Evolutionary conservation across 2,113 vertebrate genomes (phyloP), one percentile per base, ranked within the genome.

Genomic region (Eudorcas thomsonii): DNA sequence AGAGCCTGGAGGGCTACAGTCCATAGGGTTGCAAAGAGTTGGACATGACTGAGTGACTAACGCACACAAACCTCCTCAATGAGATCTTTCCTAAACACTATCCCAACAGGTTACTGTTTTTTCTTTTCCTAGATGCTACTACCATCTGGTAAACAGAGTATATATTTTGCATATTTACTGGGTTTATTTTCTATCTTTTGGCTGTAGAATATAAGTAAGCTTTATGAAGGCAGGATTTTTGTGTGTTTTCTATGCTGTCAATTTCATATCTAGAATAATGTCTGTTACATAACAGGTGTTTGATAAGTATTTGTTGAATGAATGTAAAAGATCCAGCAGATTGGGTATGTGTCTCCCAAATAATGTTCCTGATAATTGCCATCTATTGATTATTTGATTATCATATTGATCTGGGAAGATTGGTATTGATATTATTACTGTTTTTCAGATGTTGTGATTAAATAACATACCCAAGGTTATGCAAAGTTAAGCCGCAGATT

Each of bases 361-460:
- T 82, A 91, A 59, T 84, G 71, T 57, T 84, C 88, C 16, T 55
- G 50, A 71, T 84, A 85, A 94, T 91, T 64, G 74, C 10, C 67
- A 43, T 33, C 43, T 74, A 82, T 25, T 89, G 28, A 93, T 77
- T 88, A 74, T 48, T 71, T 93, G 74, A 30, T 78, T 82, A 67
- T 50, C 43, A 26, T 82, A 64, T 16, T 94, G 48, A 90, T 33
- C 33, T 81, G 30, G 77, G 54, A 93, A 6, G 48, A 82, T 12
- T 93, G 30, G 12, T 86, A 81, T 92, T 83, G 77, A 57, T 90
- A 82, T 48, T 92, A 67, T 78, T 87, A 83, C 17, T 45, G 36
- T 57, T 93, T 96, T 88, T 48, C 59, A 82, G 86, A 91, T 88
- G 19, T 74, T 96, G 84, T 96, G 82, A 81, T 62, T 92, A 88